A percentile compares a stretch with the other conserved stretches of the same genome.
These are phyloP conservation scores for Noctua janthe DNA, from an alignment of 2,888 invertebrate species.

Conservation along the genomic window DNA sequence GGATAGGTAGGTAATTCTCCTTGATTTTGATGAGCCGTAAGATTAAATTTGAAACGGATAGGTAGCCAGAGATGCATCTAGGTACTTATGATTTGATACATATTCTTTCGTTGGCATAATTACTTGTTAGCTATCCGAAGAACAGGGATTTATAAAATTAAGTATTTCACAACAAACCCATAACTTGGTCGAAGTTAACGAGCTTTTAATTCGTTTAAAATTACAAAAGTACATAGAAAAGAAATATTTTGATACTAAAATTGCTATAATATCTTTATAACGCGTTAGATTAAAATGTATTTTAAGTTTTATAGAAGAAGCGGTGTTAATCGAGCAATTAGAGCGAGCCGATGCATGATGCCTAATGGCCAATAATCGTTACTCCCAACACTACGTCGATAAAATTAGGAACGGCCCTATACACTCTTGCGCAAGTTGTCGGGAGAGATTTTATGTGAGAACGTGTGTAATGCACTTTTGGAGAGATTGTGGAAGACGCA, in stretches of 20 bases:
- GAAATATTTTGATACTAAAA: constrained; percentile 27
- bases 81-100: neutral
- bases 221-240: neutral
- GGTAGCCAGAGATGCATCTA: neutral
- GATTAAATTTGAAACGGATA: neutral
- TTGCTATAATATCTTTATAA: constrained; percentile 32
- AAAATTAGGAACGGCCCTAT: constrained; percentile 76
- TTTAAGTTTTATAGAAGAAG: constrained; percentile 63
- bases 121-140: neutral
- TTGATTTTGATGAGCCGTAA: neutral
- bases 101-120: neutral
- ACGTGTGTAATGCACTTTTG: constrained; percentile 67
- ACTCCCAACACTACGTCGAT: constrained; percentile 79
- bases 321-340: constrained; percentile 79
- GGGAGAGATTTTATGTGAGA: constrained; percentile 70
- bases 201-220: constrained; percentile 39
- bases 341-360: constrained; percentile 70
- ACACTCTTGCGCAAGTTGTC: constrained; percentile 76
- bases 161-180: constrained; percentile 13
- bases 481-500: constrained; percentile 55
- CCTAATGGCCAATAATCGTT: constrained; percentile 81
- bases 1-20: neutral
- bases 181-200: neutral
- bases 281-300: constrained; percentile 50
- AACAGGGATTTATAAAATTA: constrained; percentile 11